These are phyloP conservation scores for Halichondria panicea DNA, from an alignment of 37 sponge, comb jelly and placozoan species.

Conservation along the genomic window DNA sequence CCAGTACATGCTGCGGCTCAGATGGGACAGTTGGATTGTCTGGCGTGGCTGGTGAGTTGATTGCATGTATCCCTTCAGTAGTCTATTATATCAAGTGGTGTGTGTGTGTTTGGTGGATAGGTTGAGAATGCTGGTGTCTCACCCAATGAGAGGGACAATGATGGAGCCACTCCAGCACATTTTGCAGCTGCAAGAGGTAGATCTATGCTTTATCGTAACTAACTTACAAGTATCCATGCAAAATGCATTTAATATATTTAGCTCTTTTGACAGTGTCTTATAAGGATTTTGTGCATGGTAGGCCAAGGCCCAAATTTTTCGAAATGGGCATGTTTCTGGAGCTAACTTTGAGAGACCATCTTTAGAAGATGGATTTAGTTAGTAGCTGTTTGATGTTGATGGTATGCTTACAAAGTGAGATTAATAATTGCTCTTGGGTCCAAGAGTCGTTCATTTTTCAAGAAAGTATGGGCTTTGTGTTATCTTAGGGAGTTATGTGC, in stretches of 20 bases:
- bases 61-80: neutral
- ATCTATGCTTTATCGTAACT: neutral
- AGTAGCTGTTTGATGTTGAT: no score
- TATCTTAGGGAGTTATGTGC: neutral
- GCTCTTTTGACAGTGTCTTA: neutral
- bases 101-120: no score
- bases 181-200: slow-evolving; percentile 80
- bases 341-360: no score
- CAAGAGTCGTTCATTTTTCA: no score
- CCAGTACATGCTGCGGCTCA: slow-evolving; percentile 82
- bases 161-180: slow-evolving; percentile 82
- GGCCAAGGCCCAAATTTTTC: neutral
- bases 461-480: neutral
- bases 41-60: slow-evolving; percentile 54
- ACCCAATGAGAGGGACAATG: slow-evolving; percentile 68
- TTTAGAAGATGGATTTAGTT: no score
- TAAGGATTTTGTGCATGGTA: neutral
- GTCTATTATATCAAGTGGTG: neutral
- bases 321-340: no score
- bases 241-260: neutral
- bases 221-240: neutral
- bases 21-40: slow-evolving; percentile 69
- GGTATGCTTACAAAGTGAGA: no score
- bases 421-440: no score
- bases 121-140: slow-evolving; percentile 43